Evolutionary conservation across 2,888 invertebrate genomes (phyloP), one percentile per base, ranked within the genome.

Genomic region (Lordiphosa andalusiaca): DNA sequence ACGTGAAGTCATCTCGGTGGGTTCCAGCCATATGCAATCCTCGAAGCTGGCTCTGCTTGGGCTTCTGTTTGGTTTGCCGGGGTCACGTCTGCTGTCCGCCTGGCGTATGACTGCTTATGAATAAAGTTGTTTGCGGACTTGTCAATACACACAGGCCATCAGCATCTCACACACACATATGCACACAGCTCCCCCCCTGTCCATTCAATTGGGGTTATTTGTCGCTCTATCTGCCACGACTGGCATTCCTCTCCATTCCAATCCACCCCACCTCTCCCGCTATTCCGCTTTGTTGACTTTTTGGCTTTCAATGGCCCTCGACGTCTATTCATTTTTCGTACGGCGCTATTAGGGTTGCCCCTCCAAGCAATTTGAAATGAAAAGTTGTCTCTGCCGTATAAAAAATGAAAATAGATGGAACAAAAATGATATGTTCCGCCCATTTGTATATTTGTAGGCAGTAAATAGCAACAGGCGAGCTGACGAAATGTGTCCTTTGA

Each of bases 191-290:
- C 2, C 36, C 33, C 33, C 23, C 42, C 47, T 35, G 41, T 53
- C 50, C 73, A 71, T 78, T 73, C 85, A 86, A 86, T 84, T 84
- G 85, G 85, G 85, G 81, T 76, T 83, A 81, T 84, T 84, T 81
- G 84, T 81, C 80, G 74, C 73, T 78, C 68, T 83, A 80, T 83
- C 63, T 82, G 54, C 64, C 65, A 64, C 59, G 60, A 51, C 48
- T 73, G 58, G 30, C 2, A 33, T 46, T 39, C 21, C 36, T 35
- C 21, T 13, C 16, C 9, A 30, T 9, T 36, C 50, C 25, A 23
- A 23, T 25, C 35, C 23, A 30, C 37, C 19, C 16, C 16, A 2
- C 16, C n/a, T n/a, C 30, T 13, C 7, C 51, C 50, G 40, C 37
- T 46, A 49, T 49, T 36, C 19, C 54, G 71, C 65, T 77, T 68